A percentile compares a stretch with the other conserved stretches of the same genome.
These are phyloP conservation scores for Drosophila burlai DNA, from an alignment of 1,140 invertebrate species.

Conservation along the genomic window DNA sequence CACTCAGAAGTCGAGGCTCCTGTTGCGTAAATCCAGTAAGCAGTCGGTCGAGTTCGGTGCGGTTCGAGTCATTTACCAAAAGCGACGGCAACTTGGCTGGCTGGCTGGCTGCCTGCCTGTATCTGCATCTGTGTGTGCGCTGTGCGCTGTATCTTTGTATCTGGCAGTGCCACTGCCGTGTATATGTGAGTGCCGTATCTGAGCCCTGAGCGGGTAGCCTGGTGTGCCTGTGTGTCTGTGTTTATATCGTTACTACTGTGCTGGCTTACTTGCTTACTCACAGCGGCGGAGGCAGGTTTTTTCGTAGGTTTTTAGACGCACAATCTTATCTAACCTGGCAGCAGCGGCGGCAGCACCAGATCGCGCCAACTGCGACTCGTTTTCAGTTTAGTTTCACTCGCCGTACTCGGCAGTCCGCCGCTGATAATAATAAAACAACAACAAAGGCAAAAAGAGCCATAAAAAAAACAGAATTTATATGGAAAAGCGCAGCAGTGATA, in stretches of 20 bases:
- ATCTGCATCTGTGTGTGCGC: slow-evolving; percentile 32
- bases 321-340: slow-evolving; percentile 81
- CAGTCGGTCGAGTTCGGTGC: slow-evolving; percentile 69
- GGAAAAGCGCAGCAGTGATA: slow-evolving; percentile 27
- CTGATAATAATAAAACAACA: slow-evolving; percentile 66
- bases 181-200: slow-evolving; percentile 22
- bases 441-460: slow-evolving; percentile 9
- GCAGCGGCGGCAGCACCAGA: slow-evolving; percentile 45
- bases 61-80: slow-evolving; percentile 65
- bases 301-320: slow-evolving; percentile 62
- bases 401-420: slow-evolving; percentile 53
- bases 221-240: slow-evolving; percentile 29
- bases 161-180: slow-evolving; percentile 18
- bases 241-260: slow-evolving; percentile 63
- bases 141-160: slow-evolving; percentile 34
- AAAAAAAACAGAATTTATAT: slow-evolving; percentile 15
- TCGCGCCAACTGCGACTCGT: slow-evolving; percentile 59
- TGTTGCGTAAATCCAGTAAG: slow-evolving; percentile 82
- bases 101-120: slow-evolving; percentile 25
- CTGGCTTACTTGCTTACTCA: slow-evolving; percentile 57
- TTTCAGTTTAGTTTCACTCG: slow-evolving; percentile 75
- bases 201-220: background rate
- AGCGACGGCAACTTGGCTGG: slow-evolving; percentile 61
- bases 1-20: slow-evolving; percentile 73
- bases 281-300: slow-evolving; percentile 62